Evolutionary conservation across 2,113 vertebrate genomes (phyloP).

Genomic region (Phrynocephalus versicolor): DNA sequence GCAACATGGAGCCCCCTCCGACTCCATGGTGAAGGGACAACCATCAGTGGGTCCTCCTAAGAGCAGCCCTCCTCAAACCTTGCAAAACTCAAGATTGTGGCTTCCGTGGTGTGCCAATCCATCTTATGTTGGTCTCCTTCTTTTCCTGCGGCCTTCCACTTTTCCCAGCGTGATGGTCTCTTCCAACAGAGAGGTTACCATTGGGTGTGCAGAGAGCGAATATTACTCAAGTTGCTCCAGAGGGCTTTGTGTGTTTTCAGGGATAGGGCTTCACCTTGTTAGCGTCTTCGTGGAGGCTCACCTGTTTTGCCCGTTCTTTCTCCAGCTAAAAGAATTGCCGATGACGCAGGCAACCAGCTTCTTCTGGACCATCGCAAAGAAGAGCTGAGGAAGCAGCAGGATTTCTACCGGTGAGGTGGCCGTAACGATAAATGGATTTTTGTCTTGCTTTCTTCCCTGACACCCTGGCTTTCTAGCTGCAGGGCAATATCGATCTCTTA

Average conservation of each 20-base stretch:
- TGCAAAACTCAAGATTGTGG: too few species aligned
- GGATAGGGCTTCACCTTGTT: background rate
- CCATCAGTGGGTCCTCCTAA: too few species aligned
- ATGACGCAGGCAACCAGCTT: constrained; percentile 7
- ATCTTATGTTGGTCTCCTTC: too few species aligned
- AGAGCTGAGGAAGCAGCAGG: constrained; percentile 53
- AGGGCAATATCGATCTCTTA: background rate
- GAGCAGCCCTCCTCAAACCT: too few species aligned
- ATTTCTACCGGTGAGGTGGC: constrained; percentile 54
- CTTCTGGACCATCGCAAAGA: constrained; percentile 61
- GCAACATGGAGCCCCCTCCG: too few species aligned
- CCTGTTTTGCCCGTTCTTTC: background rate
- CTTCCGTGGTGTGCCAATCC: too few species aligned
- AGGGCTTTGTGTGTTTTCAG: too few species aligned
- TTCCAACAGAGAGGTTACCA: background rate
- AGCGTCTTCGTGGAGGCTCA: background rate
- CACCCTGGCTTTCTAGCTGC: background rate
- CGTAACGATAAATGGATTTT: fast-evolving
- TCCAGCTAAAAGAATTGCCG: background rate
- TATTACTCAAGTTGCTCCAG: background rate
- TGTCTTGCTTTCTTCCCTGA: background rate
- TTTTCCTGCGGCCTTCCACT: too few species aligned
- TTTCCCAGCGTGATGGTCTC: too few species aligned
- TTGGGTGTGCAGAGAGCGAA: background rate
- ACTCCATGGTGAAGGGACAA: too few species aligned